These are phyloP conservation scores for Lymantria monacha DNA, from an alignment of 2,888 invertebrate genomes.

Conservation along the genomic window DNA sequence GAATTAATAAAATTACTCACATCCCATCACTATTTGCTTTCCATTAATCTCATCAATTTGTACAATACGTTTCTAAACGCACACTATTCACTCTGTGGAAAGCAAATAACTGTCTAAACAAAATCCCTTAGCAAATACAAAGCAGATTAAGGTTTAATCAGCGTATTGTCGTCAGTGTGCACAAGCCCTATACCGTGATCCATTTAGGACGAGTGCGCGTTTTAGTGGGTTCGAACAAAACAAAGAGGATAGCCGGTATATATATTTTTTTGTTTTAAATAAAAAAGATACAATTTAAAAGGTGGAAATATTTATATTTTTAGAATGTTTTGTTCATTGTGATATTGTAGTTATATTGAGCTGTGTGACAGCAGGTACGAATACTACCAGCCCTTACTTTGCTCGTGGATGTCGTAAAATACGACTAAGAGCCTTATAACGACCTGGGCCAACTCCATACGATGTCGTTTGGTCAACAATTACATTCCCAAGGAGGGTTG, in stretches of 20 bases:
- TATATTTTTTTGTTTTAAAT: neutral
- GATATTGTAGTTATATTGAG: too few relatives aligned
- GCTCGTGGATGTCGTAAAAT: too few relatives aligned
- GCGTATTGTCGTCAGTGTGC: slow-evolving; percentile 14
- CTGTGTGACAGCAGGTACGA: too few relatives aligned
- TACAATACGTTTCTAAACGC: neutral
- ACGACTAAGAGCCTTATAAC: too few relatives aligned
- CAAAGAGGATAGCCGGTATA: neutral
- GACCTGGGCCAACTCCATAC: too few relatives aligned
- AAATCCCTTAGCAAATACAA: slow-evolving; percentile 1
- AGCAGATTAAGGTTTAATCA: slow-evolving; percentile 16
- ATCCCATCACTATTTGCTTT: neutral
- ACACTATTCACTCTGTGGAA: neutral
- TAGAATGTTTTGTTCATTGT: too few relatives aligned
- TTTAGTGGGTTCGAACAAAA: slow-evolving; percentile 5
- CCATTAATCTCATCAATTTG: neutral
- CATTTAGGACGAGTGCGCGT: slow-evolving; percentile 23
- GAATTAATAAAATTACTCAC: neutral
- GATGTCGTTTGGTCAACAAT: too few relatives aligned
- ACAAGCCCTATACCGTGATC: slow-evolving; percentile 19
- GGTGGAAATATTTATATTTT: too few relatives aligned
- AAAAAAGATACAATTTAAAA: too few relatives aligned
- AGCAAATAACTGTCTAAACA: neutral
- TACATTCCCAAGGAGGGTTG: too few relatives aligned
- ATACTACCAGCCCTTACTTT: too few relatives aligned